phyloP scores from a whole-genome alignment of 2,888 invertebrate genomes.

The Schizaphis graminum region DNA sequence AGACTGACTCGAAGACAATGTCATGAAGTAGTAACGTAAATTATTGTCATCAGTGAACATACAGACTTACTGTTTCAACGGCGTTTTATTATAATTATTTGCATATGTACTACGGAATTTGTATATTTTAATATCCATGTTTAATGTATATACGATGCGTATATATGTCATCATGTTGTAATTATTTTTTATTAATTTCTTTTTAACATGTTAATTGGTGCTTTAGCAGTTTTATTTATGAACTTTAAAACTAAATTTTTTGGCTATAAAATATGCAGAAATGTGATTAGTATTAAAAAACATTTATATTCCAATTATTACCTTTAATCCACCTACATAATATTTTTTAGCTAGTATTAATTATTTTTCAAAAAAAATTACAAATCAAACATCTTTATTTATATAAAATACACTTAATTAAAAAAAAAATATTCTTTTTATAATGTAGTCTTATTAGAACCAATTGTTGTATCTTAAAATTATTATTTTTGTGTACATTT shows the following conservation, averaged over 20 bases:
- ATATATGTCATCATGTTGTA: background rate
- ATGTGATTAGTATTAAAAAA: background rate
- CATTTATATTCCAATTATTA: background rate
- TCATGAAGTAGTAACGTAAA: no score
- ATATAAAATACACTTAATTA: background rate
- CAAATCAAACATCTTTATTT: background rate
- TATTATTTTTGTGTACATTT: background rate
- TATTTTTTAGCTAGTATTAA: background rate
- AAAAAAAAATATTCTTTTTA: background rate
- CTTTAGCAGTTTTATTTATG: background rate
- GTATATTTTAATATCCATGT: background rate
- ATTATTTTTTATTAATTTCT: background rate
- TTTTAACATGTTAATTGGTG: background rate
- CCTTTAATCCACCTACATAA: background rate
- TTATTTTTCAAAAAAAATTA: background rate
- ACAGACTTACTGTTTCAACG: background rate
- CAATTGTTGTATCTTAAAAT: background rate
- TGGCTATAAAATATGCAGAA: background rate
- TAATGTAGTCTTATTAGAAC: background rate
- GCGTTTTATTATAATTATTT: background rate
- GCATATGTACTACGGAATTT: background rate
- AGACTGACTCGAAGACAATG: background rate
- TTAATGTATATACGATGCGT: background rate
- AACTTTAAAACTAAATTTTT: background rate
- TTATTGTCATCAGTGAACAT: background rate